Conservation (phyloP, 1,140 invertebrate species). For the Rhagoletis zephyria region DNA sequence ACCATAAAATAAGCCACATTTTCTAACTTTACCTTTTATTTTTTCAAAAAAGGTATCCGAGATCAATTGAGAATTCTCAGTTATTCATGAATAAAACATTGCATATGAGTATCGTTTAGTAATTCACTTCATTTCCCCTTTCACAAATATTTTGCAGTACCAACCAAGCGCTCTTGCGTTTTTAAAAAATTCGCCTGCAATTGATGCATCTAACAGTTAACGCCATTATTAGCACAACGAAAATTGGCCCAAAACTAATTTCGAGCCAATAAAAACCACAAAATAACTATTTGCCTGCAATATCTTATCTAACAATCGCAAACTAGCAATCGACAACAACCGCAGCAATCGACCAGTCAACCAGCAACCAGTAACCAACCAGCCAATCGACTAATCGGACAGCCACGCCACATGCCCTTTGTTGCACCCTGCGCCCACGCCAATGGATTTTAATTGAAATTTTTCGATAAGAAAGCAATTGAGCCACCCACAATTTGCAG, state of each 20-base stretch:
- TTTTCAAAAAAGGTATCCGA: too few species aligned
- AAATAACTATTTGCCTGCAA: slow-evolving; percentile 17
- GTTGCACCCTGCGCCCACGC: neutral
- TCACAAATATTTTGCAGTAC: too few species aligned
- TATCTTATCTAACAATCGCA: neutral
- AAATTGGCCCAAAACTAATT: slow-evolving; percentile 11
- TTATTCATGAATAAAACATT: too few species aligned
- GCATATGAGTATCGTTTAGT: too few species aligned
- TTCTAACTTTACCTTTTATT: too few species aligned
- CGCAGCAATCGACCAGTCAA: neutral
- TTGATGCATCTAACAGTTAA: slow-evolving; percentile 12
- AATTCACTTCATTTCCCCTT: too few species aligned
- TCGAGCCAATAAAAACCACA: neutral
- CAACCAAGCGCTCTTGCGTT: neutral
- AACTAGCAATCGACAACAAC: slow-evolving; percentile 4
- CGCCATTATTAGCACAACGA: neutral
- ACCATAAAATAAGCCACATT: too few species aligned
- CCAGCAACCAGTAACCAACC: neutral
- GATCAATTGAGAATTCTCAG: too few species aligned
- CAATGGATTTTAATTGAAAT: slow-evolving; percentile 53
- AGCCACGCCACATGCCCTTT: slow-evolving; percentile 25
- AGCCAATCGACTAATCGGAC: slow-evolving; percentile 8
- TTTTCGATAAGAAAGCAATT: slow-evolving; percentile 36
- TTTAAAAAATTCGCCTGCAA: neutral
- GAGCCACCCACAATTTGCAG: slow-evolving; percentile 45